Evolutionary conservation across 2,797 vertebrate genomes (phyloP).

Genomic region (Pachyuromys duprasi): DNA sequence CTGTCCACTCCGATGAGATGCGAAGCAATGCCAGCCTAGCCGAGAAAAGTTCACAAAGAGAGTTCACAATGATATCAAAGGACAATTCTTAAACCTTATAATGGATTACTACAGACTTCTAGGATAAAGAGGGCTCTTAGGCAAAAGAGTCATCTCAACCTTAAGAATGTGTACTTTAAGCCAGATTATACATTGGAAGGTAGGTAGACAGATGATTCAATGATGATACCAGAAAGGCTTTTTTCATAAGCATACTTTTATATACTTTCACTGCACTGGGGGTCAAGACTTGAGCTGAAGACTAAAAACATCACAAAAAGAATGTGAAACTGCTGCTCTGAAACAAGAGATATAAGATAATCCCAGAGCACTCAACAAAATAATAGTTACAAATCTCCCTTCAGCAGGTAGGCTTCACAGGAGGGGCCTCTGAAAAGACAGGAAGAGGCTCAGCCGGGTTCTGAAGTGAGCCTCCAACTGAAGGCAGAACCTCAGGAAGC

Average conservation of each 20-base stretch:
- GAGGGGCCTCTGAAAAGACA: not conserved
- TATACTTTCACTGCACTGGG: not conserved
- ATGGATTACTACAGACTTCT: not conserved
- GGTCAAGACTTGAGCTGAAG: not conserved
- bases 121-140: not conserved
- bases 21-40: not conserved
- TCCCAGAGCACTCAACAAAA: not conserved
- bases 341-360: not conserved
- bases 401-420: not conserved
- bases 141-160: not conserved
- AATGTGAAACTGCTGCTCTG: not conserved
- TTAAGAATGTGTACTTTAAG: not conserved
- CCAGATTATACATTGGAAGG: not conserved
- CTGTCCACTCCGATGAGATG: not conserved
- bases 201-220: not conserved
- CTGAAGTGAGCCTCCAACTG: not conserved
- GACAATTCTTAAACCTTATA: not conserved
- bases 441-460: not conserved
- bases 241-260: not conserved
- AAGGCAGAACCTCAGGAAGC: not conserved
- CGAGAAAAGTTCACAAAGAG: not conserved
- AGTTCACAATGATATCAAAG: not conserved
- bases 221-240: not conserved
- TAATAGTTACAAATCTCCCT: not conserved
- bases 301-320: not conserved